Conservation (phyloP, 2,888 invertebrate genomes). For the Drosophila macrospina region DNA sequence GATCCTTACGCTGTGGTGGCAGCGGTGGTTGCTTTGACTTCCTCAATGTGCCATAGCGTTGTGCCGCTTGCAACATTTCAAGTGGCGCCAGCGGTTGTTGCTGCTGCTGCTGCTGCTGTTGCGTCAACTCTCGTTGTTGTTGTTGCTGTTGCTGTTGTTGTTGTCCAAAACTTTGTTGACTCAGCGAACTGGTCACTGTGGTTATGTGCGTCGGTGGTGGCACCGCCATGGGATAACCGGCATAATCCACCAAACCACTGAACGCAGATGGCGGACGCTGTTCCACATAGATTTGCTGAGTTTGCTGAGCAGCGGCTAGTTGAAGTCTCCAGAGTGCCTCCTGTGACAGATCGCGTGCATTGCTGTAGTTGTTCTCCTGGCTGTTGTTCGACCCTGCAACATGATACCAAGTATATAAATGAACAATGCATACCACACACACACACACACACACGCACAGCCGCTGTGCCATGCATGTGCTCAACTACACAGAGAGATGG, state of each 20-base stretch:
- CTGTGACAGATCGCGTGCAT: constrained; percentile 78
- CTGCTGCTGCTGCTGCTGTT: constrained; percentile 39
- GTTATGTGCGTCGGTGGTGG: constrained; percentile 73
- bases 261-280: constrained; percentile 81
- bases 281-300: constrained; percentile 79
- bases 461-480: constrained; percentile 16
- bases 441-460: too few species aligned
- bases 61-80: constrained; percentile 76
- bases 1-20: constrained; percentile 77
- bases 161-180: constrained; percentile 77
- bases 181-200: constrained; percentile 75
- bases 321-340: constrained; percentile 82
- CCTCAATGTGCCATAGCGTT: constrained; percentile 80
- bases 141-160: constrained; percentile 28
- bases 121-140: constrained; percentile 18
- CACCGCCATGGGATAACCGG: constrained; percentile 69
- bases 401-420: constrained; percentile 14
- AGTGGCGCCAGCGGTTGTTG: constrained; percentile 60
- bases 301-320: constrained; percentile 72
- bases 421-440: constrained; percentile 5
- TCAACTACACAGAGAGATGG: not conserved
- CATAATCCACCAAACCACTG: constrained; percentile 79
- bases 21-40: constrained; percentile 78
- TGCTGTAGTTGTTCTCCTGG: constrained; percentile 82
- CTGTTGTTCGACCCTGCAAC: constrained; percentile 74